Conservation (phyloP, 2,113 vertebrate species). For the Ceyx margarethae region DNA sequence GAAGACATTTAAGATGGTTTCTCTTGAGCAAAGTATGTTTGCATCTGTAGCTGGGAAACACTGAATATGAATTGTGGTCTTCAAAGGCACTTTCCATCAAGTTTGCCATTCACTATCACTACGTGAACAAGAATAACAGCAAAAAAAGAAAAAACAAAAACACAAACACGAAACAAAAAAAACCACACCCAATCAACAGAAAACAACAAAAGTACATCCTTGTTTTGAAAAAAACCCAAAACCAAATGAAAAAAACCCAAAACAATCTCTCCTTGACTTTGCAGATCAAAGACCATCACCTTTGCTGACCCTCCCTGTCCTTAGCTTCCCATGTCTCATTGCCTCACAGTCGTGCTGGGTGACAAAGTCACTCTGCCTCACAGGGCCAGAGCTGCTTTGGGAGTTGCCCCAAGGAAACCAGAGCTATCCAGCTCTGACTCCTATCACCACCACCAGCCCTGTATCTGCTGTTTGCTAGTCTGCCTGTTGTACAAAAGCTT, state of each 20-base stretch:
- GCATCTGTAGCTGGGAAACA: not conserved
- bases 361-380: not conserved
- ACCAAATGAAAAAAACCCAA: not conserved
- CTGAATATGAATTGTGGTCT: not conserved
- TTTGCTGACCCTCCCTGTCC: not conserved
- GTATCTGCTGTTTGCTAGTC: not conserved
- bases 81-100: not conserved
- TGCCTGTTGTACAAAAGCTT: not conserved
- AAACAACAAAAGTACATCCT: not conserved
- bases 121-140: not conserved
- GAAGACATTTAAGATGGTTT: not conserved
- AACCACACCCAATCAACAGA: not conserved
- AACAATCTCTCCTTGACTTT: not conserved
- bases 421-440: not conserved
- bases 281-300: not conserved
- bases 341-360: accelerated
- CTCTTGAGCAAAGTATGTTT: not conserved
- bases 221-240: not conserved
- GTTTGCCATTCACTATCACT: not conserved
- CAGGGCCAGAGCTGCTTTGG: not conserved
- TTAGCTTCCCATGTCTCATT: not conserved
- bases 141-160: not conserved
- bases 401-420: not conserved
- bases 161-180: not conserved
- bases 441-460: not conserved